Conservation (phyloP, 2,797 vertebrate genomes). For the Steatocranus sp. region DNA sequence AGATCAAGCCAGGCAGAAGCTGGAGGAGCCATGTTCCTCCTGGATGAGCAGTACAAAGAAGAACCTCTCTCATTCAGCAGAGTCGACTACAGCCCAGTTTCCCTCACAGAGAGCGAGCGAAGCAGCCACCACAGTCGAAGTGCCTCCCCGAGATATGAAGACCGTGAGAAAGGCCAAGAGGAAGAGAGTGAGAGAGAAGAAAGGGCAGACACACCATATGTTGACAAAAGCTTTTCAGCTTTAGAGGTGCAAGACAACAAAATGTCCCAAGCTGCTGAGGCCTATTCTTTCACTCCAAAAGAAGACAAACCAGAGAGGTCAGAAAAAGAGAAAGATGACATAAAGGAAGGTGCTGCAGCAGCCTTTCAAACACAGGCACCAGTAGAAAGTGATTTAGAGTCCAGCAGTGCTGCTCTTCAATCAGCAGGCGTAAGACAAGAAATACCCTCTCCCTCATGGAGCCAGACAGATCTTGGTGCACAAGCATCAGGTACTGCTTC, state of each 20-base stretch:
- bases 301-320: conserved; percentile 75
- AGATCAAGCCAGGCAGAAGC: conserved; percentile 58
- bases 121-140: conserved; percentile 58
- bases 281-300: conserved; percentile 59
- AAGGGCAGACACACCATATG: conserved; percentile 80
- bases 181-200: conserved; percentile 77
- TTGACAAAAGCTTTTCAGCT: conserved; percentile 80
- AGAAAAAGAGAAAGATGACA: conserved; percentile 66
- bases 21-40: conserved; percentile 52
- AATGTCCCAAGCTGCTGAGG: conserved; percentile 56
- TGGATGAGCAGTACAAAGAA: conserved; percentile 71
- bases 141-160: conserved; percentile 63
- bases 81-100: conserved; percentile 63
- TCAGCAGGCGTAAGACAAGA: conserved; percentile 75
- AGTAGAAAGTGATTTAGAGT: conserved; percentile 38
- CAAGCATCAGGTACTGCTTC: background rate
- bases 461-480: conserved; percentile 19
- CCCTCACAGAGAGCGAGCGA: conserved; percentile 58
- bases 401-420: conserved; percentile 72
- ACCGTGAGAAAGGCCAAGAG: conserved; percentile 70
- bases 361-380: conserved; percentile 9
- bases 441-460: conserved; percentile 70
- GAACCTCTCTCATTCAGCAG: conserved; percentile 70
- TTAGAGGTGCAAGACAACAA: conserved; percentile 83
- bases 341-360: conserved; percentile 1